Evolutionary conservation across 2,888 invertebrate genomes (phyloP).

Genomic region (Torymus tubicola): DNA sequence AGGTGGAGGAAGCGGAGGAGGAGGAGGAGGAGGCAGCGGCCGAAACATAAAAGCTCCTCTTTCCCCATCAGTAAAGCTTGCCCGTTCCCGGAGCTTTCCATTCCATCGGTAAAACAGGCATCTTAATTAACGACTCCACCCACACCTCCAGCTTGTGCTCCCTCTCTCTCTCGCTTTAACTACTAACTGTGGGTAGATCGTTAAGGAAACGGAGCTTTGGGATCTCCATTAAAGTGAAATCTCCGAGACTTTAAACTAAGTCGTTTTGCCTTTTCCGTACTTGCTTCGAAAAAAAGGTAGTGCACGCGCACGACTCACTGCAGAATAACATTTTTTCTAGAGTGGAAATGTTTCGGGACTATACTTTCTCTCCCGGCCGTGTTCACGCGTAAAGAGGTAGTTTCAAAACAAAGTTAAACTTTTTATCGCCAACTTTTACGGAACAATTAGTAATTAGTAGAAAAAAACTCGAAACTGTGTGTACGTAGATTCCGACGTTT

Average conservation of each 20-base stretch:
- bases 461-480: neutral
- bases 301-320: neutral
- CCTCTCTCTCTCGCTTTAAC: constrained; percentile 25
- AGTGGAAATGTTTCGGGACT: constrained; percentile 14
- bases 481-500: neutral
- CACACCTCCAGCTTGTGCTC: neutral
- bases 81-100: constrained; percentile 39
- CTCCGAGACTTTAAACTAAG: constrained; percentile 50
- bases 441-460: constrained; percentile 45
- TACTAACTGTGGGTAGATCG: constrained; percentile 47
- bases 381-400: constrained; percentile 6
- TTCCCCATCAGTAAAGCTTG: constrained; percentile 40
- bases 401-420: constrained; percentile 36
- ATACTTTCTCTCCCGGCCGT: neutral
- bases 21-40: neutral
- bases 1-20: neutral
- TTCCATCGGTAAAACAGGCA: constrained; percentile 67
- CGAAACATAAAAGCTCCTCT: constrained; percentile 62
- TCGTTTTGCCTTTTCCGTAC: constrained; percentile 36
- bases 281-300: neutral
- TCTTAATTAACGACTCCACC: constrained; percentile 69
- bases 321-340: constrained; percentile 43
- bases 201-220: constrained; percentile 51
- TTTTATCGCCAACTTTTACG: constrained; percentile 30
- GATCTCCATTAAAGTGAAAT: constrained; percentile 55